These are phyloP conservation scores for Setophaga petechia DNA, from an alignment of 2,113 vertebrate species.

Conservation along the genomic window DNA sequence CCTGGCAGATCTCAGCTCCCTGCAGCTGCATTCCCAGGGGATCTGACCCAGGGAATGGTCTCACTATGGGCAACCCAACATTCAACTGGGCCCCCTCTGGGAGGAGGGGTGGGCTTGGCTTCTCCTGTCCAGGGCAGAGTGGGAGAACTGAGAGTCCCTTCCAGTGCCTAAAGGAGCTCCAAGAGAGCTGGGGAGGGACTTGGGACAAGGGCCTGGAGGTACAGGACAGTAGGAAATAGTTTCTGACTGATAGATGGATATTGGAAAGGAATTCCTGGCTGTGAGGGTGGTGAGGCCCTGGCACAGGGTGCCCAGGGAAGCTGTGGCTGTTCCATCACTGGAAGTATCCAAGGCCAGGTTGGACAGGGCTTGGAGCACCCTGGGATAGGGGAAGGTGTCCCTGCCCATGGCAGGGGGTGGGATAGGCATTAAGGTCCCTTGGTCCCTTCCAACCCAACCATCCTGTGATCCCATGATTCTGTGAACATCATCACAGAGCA, in stretches of 20 bases:
- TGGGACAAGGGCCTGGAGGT: not conserved
- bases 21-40: not conserved
- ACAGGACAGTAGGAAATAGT: not conserved
- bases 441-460: not conserved
- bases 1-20: not conserved
- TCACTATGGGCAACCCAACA: fast-evolving
- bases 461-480: not conserved
- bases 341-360: too few species aligned
- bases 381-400: fast-evolving
- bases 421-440: not conserved
- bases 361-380: fast-evolving
- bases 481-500: fast-evolving
- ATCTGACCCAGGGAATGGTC: not conserved
- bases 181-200: not conserved
- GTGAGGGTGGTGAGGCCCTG: not conserved
- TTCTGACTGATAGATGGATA: not conserved
- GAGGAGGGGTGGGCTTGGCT: not conserved
- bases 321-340: not conserved
- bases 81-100: fast-evolving
- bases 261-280: not conserved
- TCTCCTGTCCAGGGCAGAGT: not conserved
- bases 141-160: not conserved
- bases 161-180: not conserved
- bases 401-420: not conserved
- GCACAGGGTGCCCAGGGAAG: not conserved